Base-by-base conservation (phyloP, 2,888 invertebrate species). In the Cyrtodaria siliqua region DNA sequence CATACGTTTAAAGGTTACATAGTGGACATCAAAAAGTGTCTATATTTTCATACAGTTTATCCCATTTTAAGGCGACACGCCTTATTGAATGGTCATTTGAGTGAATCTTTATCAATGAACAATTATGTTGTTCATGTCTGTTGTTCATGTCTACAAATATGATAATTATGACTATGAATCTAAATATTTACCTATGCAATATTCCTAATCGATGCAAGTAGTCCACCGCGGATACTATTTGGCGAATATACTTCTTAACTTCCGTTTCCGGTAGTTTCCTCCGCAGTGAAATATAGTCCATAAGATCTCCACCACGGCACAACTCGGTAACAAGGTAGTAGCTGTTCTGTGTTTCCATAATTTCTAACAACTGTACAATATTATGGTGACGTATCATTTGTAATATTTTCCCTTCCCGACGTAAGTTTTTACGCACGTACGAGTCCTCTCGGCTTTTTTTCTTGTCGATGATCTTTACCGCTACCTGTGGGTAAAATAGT, bases 281-380 rank as follows among this genome's bases (percentile, higher is more conserved):
- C 67, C 85, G 86, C 69, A 82, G 85, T 57, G 90, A 91, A 68
- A 92, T 92, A 76, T 90, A 89, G 72, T 91, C 91, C 91, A 92
- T 92, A 24, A 92, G 83, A 80, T 92, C 92, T 0, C 92, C 92
- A 2, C 92, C 92, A 23, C 83, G 76, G 79, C 92, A 92, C 38
- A 92, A 79, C 75, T 92, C 92, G 2, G 89, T 91, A 20, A 92
- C 92, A 42, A 92, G 86, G 78, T 92, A 92, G 79, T 92, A 92
- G 61, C 90, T 88, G 77, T 92, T 91, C 79, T 92, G 92, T 4
- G 93, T 92, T 74, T 93, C 93, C 91, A 93, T 90, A 8, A 92
- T 87, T 68, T 93, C 93, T 40, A 89, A 80, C 18, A 93, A 79
- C 47, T 91, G 89, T 49, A 92, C 87, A 29, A 93, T 85, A 70